Conservation (phyloP, 2,888 invertebrate species). For the Amiota minor region DNA sequence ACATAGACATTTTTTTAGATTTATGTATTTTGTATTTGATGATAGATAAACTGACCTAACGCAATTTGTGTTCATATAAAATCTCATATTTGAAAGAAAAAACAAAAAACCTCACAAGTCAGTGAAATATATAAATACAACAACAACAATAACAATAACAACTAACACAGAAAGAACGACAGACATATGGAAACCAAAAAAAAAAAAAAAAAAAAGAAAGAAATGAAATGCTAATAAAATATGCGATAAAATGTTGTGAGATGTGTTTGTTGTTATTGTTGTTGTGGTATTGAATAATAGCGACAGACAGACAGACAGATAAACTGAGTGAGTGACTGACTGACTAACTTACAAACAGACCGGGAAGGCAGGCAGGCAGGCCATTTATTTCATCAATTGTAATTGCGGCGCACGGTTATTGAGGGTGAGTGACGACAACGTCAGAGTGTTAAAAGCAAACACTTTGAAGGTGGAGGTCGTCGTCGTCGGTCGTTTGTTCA, state of each 20-base stretch:
- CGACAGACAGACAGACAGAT: conserved; percentile 14
- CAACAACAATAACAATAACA: background rate
- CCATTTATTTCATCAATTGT: no score
- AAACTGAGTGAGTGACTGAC: background rate
- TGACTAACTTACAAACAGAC: conserved; percentile 1
- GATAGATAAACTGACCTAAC: conserved; percentile 6
- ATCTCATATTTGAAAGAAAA: background rate
- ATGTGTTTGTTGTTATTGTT: background rate
- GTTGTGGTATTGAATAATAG: background rate
- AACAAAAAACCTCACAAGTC: background rate
- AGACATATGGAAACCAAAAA: background rate
- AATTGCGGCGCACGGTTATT: no score
- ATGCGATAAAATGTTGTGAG: conserved; percentile 11
- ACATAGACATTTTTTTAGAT: no score
- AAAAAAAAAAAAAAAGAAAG: conserved; percentile 1
- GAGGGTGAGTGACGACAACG: no score
- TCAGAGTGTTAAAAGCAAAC: no score
- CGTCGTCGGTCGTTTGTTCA: no score
- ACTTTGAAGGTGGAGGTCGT: no score
- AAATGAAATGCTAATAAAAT: conserved; percentile 3
- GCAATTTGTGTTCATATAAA: conserved; percentile 9
- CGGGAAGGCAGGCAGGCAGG: background rate
- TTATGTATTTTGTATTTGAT: no score
- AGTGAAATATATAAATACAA: background rate
- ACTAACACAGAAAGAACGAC: background rate